These are phyloP conservation scores for Otis tarda DNA, from an alignment of 2,113 vertebrate species.

Conservation along the genomic window DNA sequence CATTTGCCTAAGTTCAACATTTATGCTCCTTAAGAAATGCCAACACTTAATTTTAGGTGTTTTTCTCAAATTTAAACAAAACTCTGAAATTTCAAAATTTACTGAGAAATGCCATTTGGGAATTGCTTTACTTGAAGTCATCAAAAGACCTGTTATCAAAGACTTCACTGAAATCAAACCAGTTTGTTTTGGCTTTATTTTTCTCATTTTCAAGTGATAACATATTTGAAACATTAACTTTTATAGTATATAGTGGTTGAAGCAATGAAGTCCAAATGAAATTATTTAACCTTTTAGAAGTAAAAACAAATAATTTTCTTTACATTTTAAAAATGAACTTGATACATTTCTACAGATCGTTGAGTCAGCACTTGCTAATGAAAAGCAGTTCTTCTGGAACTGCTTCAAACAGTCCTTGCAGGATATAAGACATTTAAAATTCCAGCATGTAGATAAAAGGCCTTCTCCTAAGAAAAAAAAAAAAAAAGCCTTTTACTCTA, in stretches of 20 bases:
- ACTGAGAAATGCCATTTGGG: not conserved
- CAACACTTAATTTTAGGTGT: not conserved
- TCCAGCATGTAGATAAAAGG: conserved; percentile 55
- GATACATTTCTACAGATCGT: not conserved
- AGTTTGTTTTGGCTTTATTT: conserved; percentile 10
- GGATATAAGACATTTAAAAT: conserved; percentile 46
- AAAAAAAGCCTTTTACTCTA: not conserved
- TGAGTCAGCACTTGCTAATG: conserved; percentile 66
- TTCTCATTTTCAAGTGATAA: conserved; percentile 2
- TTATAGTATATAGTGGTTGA: not conserved
- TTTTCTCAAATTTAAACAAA: not conserved
- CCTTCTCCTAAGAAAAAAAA: not conserved
- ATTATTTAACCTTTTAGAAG: conserved; percentile 44
- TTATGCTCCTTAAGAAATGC: not conserved
- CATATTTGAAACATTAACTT: not conserved
- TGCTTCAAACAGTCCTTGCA: conserved; percentile 54
- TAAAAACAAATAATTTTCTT: conserved; percentile 32
- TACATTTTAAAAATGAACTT: not conserved
- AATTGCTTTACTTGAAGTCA: not conserved
- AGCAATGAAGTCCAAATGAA: not conserved
- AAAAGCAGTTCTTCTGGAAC: conserved; percentile 61
- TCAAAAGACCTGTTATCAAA: conserved; percentile 5
- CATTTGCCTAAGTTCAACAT: not conserved
- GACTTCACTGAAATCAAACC: not conserved
- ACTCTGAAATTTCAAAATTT: not conserved